Evolutionary conservation across 2,113 vertebrate genomes (phyloP).

Genomic region (Strix uralensis): DNA sequence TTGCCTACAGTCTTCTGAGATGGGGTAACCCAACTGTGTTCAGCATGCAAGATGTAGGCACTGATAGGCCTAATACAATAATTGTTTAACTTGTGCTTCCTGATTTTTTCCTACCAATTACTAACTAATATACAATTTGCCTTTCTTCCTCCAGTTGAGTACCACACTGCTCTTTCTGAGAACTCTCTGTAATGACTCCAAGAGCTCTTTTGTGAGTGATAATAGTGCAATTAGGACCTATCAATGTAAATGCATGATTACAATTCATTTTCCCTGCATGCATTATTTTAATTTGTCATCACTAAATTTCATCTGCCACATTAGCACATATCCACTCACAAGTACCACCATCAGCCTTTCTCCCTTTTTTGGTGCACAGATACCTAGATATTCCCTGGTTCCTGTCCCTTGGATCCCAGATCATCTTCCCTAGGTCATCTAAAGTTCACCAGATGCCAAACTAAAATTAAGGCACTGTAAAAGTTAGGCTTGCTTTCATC

Average conservation of each 20-base stretch:
- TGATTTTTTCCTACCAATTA: not conserved
- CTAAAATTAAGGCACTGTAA: not conserved
- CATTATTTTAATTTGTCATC: constrained; percentile 24
- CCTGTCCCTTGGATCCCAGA: not conserved
- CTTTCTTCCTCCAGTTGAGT: not conserved
- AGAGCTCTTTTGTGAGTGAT: constrained; percentile 19
- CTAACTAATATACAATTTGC: not conserved
- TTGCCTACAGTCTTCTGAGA: not conserved
- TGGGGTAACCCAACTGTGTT: not conserved
- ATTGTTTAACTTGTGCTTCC: not conserved
- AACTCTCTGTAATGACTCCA: not conserved
- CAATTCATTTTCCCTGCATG: not conserved
- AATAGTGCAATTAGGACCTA: constrained; percentile 31
- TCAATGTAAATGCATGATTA: constrained; percentile 33
- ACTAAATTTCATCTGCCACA: not conserved
- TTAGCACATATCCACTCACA: not conserved
- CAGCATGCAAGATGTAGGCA: not conserved
- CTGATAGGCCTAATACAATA: not conserved
- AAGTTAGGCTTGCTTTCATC: not conserved
- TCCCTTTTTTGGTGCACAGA: not conserved
- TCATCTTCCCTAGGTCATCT: not conserved
- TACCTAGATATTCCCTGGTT: not conserved
- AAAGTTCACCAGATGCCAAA: not conserved
- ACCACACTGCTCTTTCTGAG: not conserved
- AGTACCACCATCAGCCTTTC: not conserved